A percentile compares a stretch with the other conserved stretches of the same genome.
These are phyloP conservation scores for Apocheima hispidaria DNA, from an alignment of 2,888 invertebrate genomes.

Conservation along the genomic window DNA sequence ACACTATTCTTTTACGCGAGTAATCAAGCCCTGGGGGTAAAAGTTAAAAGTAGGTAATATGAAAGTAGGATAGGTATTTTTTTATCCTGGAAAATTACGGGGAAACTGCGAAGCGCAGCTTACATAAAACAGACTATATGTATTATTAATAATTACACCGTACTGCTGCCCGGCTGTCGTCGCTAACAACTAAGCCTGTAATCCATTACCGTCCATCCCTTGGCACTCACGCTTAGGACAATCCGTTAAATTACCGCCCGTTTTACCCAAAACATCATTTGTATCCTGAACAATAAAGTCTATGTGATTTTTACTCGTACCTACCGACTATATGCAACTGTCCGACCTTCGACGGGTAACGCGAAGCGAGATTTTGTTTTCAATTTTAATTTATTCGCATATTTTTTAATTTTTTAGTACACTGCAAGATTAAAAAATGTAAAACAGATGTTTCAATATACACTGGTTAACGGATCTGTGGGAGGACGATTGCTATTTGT, in stretches of 20 bases:
- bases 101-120: no score
- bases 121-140: not conserved
- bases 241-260: conserved; percentile 19
- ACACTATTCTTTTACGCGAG: no score
- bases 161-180: conserved; percentile 4
- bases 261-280: conserved; percentile 22
- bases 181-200: conserved; percentile 13
- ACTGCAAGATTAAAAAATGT: no score
- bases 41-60: no score
- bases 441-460: no score
- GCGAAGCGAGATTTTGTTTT: no score
- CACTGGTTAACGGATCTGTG: no score
- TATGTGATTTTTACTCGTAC: conserved; percentile 4
- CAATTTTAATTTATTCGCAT: no score
- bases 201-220: conserved; percentile 20
- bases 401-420: no score
- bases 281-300: conserved; percentile 22
- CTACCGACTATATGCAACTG: not conserved
- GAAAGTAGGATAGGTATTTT: no score
- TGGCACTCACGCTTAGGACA: conserved; percentile 13
- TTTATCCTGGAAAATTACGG: not conserved
- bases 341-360: not conserved
- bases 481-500: no score
- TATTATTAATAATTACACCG: not conserved
- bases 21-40: no score